A percentile compares a stretch with the other conserved stretches of the same genome.
These are phyloP conservation scores for Nezara viridula DNA, from an alignment of 2,888 invertebrate species.

Conservation along the genomic window DNA sequence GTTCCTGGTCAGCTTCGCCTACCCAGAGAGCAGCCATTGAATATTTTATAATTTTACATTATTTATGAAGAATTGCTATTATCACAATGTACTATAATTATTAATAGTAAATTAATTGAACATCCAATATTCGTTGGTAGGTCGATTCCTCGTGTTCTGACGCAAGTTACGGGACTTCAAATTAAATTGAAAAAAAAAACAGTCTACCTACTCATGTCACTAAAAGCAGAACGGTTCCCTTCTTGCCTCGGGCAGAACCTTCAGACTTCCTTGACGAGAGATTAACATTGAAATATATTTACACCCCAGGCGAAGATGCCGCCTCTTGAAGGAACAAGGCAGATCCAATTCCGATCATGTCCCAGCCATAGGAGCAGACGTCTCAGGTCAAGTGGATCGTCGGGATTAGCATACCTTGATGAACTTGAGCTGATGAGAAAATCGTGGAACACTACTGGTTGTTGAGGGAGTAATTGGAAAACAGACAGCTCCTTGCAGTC, in stretches of 20 bases:
- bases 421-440: not conserved
- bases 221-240: not conserved
- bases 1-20: too few species aligned
- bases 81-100: too few species aligned
- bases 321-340: not conserved
- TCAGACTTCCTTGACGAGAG: not conserved
- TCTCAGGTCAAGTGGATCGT: not conserved
- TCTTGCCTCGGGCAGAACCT: not conserved
- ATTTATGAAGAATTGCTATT: too few species aligned
- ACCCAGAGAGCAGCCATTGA: too few species aligned
- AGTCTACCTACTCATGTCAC: not conserved
- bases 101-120: too few species aligned
- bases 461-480: not conserved
- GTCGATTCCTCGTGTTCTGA: not conserved
- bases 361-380: not conserved
- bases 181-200: not conserved
- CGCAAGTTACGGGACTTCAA: not conserved
- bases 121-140: not conserved
- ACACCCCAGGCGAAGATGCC: not conserved
- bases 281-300: conserved; percentile 1
- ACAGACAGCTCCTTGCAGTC: not conserved
- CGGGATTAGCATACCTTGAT: not conserved
- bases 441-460: not conserved
- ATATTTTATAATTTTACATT: too few species aligned
- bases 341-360: not conserved